A percentile compares a stretch with the other conserved stretches of the same genome.
Conservation (phyloP, 2,113 vertebrate genomes). For the Sinocyclocheilus grahami region DNA sequence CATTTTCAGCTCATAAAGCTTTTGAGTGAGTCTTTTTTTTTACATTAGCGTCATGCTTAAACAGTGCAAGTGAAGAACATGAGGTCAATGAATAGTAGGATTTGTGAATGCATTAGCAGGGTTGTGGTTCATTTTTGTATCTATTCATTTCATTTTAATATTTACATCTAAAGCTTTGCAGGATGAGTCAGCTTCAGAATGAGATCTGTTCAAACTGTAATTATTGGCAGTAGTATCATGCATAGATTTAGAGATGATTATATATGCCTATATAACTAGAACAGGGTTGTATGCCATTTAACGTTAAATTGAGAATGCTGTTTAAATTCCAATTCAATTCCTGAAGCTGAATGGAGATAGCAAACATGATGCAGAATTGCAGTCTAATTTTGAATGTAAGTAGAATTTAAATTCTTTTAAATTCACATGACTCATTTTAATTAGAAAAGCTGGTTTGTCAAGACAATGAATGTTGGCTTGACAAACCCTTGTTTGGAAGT, state of each 20-base stretch:
- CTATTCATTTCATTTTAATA: not conserved
- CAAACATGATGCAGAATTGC: too few relatives aligned
- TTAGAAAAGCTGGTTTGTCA: too few relatives aligned
- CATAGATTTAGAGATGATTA: not conserved
- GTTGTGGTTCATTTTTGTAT: not conserved
- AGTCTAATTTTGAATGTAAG: not conserved
- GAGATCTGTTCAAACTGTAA: not conserved
- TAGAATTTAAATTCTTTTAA: too few relatives aligned
- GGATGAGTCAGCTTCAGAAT: not conserved
- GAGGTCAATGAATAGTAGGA: not conserved
- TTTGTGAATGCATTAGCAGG: not conserved
- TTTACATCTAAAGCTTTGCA: not conserved
- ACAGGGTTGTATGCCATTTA: not conserved
- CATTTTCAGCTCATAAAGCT: not conserved
- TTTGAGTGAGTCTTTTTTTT: not conserved
- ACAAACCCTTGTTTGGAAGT: too few relatives aligned
- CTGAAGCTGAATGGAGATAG: not conserved
- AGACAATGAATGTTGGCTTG: too few relatives aligned
- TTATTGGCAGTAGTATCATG: not conserved
- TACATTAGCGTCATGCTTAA: not conserved
- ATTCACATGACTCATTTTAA: too few relatives aligned
- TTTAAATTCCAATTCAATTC: not conserved
- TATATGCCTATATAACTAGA: not conserved
- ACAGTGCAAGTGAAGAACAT: not conserved
- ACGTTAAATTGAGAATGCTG: not conserved